Base-by-base conservation (phyloP, 37 sponge, comb jelly and placozoan genomes). In the Theonella swinhoei region DNA sequence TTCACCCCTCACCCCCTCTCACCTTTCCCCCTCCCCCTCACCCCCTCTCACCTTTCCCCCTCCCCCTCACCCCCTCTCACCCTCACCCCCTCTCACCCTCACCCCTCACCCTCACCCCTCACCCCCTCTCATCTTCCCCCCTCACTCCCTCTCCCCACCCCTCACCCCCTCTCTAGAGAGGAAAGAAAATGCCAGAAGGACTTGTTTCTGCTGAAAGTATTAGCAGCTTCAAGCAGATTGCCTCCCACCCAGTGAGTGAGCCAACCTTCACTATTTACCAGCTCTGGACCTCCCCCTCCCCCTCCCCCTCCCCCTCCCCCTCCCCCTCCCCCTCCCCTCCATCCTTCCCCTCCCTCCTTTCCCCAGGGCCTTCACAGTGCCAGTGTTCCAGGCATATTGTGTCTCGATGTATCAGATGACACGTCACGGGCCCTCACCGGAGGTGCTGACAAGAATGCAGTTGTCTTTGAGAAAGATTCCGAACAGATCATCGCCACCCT, bases 121-220 rank as follows among this genome's bases (percentile, higher is more conserved):
- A n/a, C n/a, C n/a, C n/a, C n/a, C n/a, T n/a, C n/a, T n/a, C n/a
- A n/a, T n/a, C n/a, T n/a, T n/a, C n/a, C n/a, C n/a, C n/a, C n/a
- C n/a, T n/a, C n/a, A n/a, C n/a, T n/a, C n/a, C n/a, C n/a, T n/a
- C n/a, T n/a, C n/a, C n/a, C n/a, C n/a, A n/a, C n/a, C 39, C 24
- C 7, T 79, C 19, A 11, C 79, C 39, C 30, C 38, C 5, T 61
- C 2, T 76, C 28, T 64, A 92, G 96, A 82, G 97, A 72, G 97
- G 99, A 33, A 99, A 97, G 87, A 97, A 93, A 71, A 68, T 79
- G 61, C 99, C 99, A 3, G 99, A 99, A 62, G 97, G 92, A 1
- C 88, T 99, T 30, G 84, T 83, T 24, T 38, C 87, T 7, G 43
- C 94, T 37, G 94, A 95, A 7, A 75, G 86, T 28, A 92, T 99